phyloP scores from a whole-genome alignment of 2,888 invertebrate species.

The Boloria selene region DNA sequence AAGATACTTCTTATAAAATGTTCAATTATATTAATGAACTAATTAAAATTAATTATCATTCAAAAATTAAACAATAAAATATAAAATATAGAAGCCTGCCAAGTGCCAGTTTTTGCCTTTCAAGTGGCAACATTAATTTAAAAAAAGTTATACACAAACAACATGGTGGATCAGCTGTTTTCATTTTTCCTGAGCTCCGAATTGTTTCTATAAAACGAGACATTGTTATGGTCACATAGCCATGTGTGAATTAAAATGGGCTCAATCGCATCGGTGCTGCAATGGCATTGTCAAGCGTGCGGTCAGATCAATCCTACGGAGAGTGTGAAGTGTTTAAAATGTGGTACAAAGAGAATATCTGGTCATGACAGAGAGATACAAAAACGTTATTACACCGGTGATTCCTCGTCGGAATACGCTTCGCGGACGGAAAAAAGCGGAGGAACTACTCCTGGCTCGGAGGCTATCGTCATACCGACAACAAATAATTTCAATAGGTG shows the following conservation, averaged over 20 bases:
- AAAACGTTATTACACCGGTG: conserved; percentile 64
- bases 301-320: conserved; percentile 94
- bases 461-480: conserved; percentile 69
- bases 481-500: conserved; percentile 73
- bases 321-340: conserved; percentile 91
- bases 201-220: conserved; percentile 73
- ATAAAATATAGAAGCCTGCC: background rate
- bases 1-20: too few relatives aligned
- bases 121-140: conserved; percentile 38
- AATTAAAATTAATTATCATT: too few relatives aligned
- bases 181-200: conserved; percentile 67
- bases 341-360: conserved; percentile 86
- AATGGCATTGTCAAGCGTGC: conserved; percentile 95
- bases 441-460: conserved; percentile 73
- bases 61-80: background rate
- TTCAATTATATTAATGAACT: too few relatives aligned
- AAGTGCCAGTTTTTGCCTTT: too few relatives aligned
- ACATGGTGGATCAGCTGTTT: conserved; percentile 85
- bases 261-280: conserved; percentile 96
- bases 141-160: conserved; percentile 80
- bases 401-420: conserved; percentile 73
- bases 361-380: conserved; percentile 79
- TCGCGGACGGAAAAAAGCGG: conserved; percentile 72
- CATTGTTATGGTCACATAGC: conserved; percentile 79
- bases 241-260: conserved; percentile 88